Base-by-base conservation (phyloP, 2,888 invertebrate genomes). In the Leptinotarsa tumamoca region DNA sequence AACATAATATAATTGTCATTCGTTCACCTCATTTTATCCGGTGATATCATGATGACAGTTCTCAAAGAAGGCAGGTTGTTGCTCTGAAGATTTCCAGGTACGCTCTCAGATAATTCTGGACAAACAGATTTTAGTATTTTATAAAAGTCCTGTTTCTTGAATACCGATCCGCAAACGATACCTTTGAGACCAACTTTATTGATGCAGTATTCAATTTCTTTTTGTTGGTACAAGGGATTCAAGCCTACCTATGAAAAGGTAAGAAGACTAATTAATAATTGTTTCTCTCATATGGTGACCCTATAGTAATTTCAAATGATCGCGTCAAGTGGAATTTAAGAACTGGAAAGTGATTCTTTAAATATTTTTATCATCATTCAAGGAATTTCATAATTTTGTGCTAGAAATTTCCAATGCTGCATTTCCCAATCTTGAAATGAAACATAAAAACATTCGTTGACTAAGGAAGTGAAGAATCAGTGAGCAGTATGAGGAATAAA, bases 131-230 rank as follows among this genome's bases (percentile, higher is more conserved):
- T 89, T 56, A 95, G 82, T 82, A 94, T 92, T 50, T 91, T 89
- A 78, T 94, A 93, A 85, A 93, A 96, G 80, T 94, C 89, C 78
- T 93, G 92, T 0, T 89, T 90, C 84, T 92, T 93, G 84, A 92
- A 93, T 43, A 67, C 52, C 67, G 92, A 91, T 0, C 93, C 91
- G 2, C 92, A 90, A 1, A 96, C 87, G 4, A 96, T 85, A 0
- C 92, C 93, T 83, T 92, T 93, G 1, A 93, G 90, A 3, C 90
- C 90, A 0, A 94, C 94, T 88, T 95, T 94, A 51, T 92, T 91
- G 17, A 97, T 84, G 71, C 93, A 93, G 85, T 93, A 95, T 68
- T 92, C 90, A 1, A 96, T 82, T 86, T 97, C 97, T 14, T 89
- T 86, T 0, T 90, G 89, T 85, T 93, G 91, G 85, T 94, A 95